phyloP scores from a whole-genome alignment of 2,888 invertebrate species.

The Eustalomyia histrio region DNA sequence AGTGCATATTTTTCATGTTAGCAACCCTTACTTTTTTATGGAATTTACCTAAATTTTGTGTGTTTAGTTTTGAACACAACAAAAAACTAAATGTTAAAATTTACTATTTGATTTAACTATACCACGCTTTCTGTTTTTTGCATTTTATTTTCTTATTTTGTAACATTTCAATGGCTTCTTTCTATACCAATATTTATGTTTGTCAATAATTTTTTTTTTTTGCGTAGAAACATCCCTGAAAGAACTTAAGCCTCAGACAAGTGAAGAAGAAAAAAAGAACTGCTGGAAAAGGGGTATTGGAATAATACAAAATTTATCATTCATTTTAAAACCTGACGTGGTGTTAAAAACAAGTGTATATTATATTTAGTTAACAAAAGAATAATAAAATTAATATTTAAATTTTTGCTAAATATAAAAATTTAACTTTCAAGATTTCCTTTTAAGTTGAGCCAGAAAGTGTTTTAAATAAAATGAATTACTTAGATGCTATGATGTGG shows the following conservation, averaged over 20 bases:
- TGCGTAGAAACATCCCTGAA: conserved; percentile 45
- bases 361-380: conserved; percentile 1
- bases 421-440: background rate
- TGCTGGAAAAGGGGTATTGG: conserved; percentile 50
- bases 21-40: conserved; percentile 1
- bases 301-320: conserved; percentile 46
- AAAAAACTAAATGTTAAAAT: conserved; percentile 36
- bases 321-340: conserved; percentile 63
- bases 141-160: conserved; percentile 22
- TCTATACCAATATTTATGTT: conserved; percentile 24
- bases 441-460: background rate
- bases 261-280: background rate
- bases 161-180: conserved; percentile 67
- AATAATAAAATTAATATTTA: conserved; percentile 9
- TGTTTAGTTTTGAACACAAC: too few species aligned
- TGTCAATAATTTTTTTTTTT: conserved; percentile 39
- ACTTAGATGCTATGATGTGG: conserved; percentile 75
- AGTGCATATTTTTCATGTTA: conserved; percentile 11
- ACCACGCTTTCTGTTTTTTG: conserved; percentile 12
- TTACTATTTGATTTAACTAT: conserved; percentile 28
- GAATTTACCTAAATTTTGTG: conserved; percentile 13
- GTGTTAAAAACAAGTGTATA: conserved; percentile 54
- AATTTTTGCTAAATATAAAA: background rate
- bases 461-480: conserved; percentile 69
- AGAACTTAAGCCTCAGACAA: conserved; percentile 1